A percentile compares a stretch with the other conserved stretches of the same genome.
Conservation (phyloP, 2,113 vertebrate species). For the Thamnaconus septentrionalis region DNA sequence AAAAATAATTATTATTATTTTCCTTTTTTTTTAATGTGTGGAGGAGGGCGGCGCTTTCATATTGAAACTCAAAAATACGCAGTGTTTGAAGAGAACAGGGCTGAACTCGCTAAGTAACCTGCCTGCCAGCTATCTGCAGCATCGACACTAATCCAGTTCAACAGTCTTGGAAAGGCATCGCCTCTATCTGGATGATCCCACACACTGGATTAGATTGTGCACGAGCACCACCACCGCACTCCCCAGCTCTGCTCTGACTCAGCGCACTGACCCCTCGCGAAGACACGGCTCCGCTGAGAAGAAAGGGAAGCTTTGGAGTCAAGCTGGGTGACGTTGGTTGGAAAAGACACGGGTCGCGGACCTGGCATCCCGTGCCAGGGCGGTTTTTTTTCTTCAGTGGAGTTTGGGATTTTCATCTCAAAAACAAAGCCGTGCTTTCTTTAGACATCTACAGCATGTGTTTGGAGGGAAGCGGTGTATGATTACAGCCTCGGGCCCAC, state of each 20-base stretch:
- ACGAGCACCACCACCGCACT: constrained; percentile 6
- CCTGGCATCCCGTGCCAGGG: constrained; percentile 11
- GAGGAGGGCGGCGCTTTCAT: constrained; percentile 18
- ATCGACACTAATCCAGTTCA: constrained; percentile 61
- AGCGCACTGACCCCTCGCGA: constrained; percentile 24
- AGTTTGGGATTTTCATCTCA: no score
- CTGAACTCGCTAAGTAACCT: constrained; percentile 24
- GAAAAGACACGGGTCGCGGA: constrained; percentile 25
- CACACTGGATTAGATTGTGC: constrained; percentile 59
- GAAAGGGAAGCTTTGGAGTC: constrained; percentile 2
- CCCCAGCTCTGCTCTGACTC: constrained; percentile 7
- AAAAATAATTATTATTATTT: no score
- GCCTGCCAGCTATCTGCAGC: constrained; percentile 39
- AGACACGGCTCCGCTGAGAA: constrained; percentile 14
- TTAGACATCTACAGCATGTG: no score
- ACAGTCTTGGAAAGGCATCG: constrained; percentile 45
- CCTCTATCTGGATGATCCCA: constrained; percentile 61
- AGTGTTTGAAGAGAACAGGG: background rate
- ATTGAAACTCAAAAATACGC: background rate
- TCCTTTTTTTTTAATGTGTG: constrained; percentile 5
- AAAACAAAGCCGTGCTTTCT: no score
- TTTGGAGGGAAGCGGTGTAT: no score
- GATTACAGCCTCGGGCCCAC: no score
- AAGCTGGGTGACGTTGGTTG: background rate
- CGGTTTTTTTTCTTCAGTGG: background rate